phyloP scores from a whole-genome alignment of 1,140 invertebrate genomes.

The Scylla paramamosain region DNA sequence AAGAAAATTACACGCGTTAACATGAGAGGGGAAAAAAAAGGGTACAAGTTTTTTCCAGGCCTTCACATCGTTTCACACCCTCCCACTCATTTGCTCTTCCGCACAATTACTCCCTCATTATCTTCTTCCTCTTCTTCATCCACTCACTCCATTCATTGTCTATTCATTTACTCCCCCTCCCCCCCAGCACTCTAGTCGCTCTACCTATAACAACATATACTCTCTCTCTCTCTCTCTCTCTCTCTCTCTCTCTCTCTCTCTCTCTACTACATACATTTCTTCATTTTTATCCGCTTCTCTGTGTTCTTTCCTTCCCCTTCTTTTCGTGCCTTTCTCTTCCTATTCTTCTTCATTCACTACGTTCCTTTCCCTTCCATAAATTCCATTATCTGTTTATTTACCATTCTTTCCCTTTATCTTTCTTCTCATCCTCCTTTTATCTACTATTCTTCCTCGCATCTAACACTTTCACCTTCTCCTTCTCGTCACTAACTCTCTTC shows the following conservation, averaged over 20 bases:
- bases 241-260: too few relatives aligned
- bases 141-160: background rate
- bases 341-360: background rate
- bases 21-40: background rate
- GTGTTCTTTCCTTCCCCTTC: background rate
- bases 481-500: background rate
- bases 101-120: conserved; percentile 14
- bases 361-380: background rate
- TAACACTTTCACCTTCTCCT: background rate
- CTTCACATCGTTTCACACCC: background rate
- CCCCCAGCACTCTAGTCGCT: too few relatives aligned
- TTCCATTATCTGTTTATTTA: background rate
- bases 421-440: background rate
- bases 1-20: background rate
- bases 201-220: too few relatives aligned
- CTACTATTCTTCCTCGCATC: background rate
- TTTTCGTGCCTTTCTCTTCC: background rate
- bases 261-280: too few relatives aligned
- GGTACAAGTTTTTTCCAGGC: background rate
- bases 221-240: too few relatives aligned
- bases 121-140: background rate
- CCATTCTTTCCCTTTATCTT: background rate
- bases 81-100: background rate
- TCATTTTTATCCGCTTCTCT: too few relatives aligned
- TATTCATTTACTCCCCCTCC: background rate